phyloP scores from a whole-genome alignment of 2,888 invertebrate genomes.

The Mermis nigrescens region DNA sequence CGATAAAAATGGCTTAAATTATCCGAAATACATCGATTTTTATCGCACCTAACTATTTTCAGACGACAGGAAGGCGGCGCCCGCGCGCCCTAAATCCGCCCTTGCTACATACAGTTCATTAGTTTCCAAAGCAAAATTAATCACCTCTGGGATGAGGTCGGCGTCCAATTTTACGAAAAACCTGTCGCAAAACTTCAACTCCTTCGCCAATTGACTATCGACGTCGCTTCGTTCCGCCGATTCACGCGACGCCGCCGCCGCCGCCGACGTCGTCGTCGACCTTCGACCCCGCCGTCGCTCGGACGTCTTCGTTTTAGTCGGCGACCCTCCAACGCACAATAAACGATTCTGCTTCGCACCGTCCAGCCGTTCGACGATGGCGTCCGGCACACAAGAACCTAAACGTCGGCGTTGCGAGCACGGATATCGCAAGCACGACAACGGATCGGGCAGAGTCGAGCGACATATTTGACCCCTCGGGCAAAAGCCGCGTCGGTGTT shows the following conservation, averaged over 20 bases:
- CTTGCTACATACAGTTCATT: too few relatives aligned
- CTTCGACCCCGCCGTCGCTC: too few relatives aligned
- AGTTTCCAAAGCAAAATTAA: too few relatives aligned
- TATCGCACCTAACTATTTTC: too few relatives aligned
- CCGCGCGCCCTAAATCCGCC: too few relatives aligned
- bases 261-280: background rate
- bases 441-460: background rate
- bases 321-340: background rate
- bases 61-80: too few relatives aligned
- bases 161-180: slow-evolving; percentile 3
- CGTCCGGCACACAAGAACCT: background rate
- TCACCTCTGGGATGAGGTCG: slow-evolving; percentile 4
- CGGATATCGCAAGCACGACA: background rate
- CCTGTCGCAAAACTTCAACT: slow-evolving; percentile 1
- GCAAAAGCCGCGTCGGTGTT: too few relatives aligned
- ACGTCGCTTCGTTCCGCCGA: background rate
- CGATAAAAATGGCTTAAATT: too few relatives aligned
- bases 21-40: too few relatives aligned
- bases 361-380: background rate
- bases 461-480: background rate
- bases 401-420: background rate
- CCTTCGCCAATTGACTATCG: background rate
- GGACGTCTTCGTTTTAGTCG: background rate
- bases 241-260: background rate
- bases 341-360: background rate